phyloP scores from a whole-genome alignment of 2,113 vertebrate species.

The Seriola dumerili region DNA sequence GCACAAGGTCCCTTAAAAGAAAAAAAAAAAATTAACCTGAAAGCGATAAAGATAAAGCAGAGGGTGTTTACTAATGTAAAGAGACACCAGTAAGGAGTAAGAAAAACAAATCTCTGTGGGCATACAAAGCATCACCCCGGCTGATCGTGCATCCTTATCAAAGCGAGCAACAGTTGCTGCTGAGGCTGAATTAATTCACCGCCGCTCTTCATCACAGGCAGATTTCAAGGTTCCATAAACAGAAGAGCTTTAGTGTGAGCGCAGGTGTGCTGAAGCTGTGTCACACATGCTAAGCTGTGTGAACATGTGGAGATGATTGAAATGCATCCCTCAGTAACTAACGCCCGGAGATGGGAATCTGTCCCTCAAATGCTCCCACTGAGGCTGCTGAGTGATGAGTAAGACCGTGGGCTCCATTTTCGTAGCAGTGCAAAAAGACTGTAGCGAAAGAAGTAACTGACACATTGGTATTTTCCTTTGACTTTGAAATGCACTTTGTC shows the following conservation, averaged over 20 bases:
- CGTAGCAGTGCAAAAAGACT: background rate
- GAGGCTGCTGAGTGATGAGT: background rate
- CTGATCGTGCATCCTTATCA: background rate
- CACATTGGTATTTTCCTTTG: background rate
- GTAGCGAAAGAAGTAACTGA: background rate
- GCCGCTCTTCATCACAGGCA: background rate
- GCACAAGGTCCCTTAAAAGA: no score
- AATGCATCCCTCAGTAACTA: background rate
- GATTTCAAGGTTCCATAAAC: background rate
- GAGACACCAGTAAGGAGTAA: no score
- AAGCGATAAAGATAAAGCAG: no score
- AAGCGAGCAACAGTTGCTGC: background rate
- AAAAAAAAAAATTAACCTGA: no score
- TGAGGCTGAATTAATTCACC: background rate
- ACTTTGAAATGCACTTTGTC: conserved; percentile 13
- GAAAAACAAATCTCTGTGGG: no score
- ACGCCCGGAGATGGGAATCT: background rate
- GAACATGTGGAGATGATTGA: background rate
- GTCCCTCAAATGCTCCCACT: background rate
- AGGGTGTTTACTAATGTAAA: no score
- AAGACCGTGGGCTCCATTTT: background rate
- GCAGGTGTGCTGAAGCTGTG: background rate
- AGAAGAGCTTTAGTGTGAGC: background rate
- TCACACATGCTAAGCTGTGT: background rate
- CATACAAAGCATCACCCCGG: background rate